Percentiles rank a stretch among this genome's conserved stretches.
phyloP scores from a whole-genome alignment of 2,797 vertebrate species.

The Clarias laeviceps region DNA sequence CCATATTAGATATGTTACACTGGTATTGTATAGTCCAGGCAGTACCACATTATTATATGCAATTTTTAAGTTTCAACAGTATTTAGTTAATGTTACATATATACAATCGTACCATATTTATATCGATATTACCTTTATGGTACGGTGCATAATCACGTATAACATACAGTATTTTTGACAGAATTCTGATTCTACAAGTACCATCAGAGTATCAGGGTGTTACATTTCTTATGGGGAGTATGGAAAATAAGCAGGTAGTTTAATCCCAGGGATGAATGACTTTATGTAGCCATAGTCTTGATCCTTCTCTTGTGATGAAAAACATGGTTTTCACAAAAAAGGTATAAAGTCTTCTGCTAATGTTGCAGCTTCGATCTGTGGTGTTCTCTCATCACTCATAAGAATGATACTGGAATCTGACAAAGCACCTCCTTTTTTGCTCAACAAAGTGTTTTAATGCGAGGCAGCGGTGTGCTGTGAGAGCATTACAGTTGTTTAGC shows the following conservation, averaged over 20 bases:
- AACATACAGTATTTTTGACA: too few species aligned
- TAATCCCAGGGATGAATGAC: neutral
- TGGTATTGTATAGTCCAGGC: too few species aligned
- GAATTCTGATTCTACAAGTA: too few species aligned
- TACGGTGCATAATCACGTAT: too few species aligned
- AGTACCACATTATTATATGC: too few species aligned
- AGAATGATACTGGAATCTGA: neutral
- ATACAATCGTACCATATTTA: too few species aligned
- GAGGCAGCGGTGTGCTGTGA: neutral
- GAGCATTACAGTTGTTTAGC: neutral
- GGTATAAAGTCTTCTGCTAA: neutral
- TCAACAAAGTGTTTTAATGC: neutral
- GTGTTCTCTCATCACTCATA: neutral
- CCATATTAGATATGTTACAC: too few species aligned
- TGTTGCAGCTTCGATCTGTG: neutral
- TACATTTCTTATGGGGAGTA: too few species aligned
- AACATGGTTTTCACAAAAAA: neutral
- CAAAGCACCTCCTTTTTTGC: neutral
- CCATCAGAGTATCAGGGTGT: too few species aligned
- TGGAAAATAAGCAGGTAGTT: neutral
- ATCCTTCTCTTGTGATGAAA: conserved; percentile 1
- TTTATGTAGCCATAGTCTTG: neutral
- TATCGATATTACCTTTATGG: too few species aligned
- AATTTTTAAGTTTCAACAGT: too few species aligned
- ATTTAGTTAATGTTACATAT: too few species aligned